Evolutionary conservation across 2,113 vertebrate species (phyloP), one percentile per base, ranked within the genome.

Genomic region (Myanophis thanlyinensis): DNA sequence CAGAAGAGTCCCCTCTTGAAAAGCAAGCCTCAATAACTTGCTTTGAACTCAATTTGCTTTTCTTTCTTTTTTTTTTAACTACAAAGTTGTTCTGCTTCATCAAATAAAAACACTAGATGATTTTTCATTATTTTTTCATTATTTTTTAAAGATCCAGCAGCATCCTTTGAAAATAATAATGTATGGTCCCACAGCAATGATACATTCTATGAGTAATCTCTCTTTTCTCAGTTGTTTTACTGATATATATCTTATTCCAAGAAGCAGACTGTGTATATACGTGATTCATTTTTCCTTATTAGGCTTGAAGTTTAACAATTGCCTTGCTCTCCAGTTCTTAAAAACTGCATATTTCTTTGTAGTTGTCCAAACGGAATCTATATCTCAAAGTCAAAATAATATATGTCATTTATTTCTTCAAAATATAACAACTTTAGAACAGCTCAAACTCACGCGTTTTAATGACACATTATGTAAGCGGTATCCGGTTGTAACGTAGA

Each of bases 41-140:
- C 90, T 91, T 93, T 93, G 90, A 93, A 90, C 90, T 91, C 20
- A 67, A 93, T 67, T 88, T 30, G 90, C 1, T 90, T 44, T 30
- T 62, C 93, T 53, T 53, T 93, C 91, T 22, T 48, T 51, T 93
- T 92, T 22, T 48, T 51, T 90, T 7, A n/a, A 47, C 73, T 91
- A 92, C 59, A 56, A 91, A 94, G 89, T 44, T 15, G 11, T 92
- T 93, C 94, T 67, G 3, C 84, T 91, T 73, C 80, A 89, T 93
- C 46, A 51, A 22, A 91, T 85, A 2, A 47, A 73, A 11, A 80
- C 35, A 22, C 18, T 40, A 80, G 73, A 40, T 80, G 35, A 2
- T 73, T 73, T 73, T 73, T 11, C 11, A n/a, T n/a, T n/a, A n/a
- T n/a, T 67, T 67, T 59, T 56, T 15, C 6, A 56, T 62, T 67